Conservation (phyloP, 1,140 invertebrate species). For the Ganaspis sp. region DNA sequence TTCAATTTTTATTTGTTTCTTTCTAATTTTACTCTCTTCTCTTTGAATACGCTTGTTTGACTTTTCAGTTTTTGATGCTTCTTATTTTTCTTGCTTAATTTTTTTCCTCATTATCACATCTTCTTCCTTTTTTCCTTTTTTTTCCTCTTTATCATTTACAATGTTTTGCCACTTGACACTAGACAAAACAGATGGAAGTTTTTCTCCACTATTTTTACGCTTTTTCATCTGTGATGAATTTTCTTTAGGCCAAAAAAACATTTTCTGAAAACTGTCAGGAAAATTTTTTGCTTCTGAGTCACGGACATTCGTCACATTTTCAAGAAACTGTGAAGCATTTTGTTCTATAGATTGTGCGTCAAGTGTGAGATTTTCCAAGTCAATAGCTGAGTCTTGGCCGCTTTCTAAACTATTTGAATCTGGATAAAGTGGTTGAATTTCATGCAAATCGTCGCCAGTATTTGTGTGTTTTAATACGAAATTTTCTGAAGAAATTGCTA, state of each 20-base stretch:
- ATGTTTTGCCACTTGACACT: neutral
- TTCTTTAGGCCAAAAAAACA: neutral
- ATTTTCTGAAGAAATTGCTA: no score
- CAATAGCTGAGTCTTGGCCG: no score
- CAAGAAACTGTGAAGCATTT: neutral
- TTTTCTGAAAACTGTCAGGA: neutral
- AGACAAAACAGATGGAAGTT: slow-evolving; percentile 13
- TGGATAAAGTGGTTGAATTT: no score
- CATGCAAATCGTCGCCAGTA: no score
- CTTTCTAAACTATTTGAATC: no score
- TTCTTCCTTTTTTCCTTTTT: neutral
- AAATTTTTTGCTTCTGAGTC: neutral
- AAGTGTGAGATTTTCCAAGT: neutral
- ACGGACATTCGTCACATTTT: neutral
- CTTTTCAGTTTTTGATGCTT: slow-evolving; percentile 4
- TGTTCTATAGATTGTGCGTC: neutral
- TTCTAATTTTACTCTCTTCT: neutral
- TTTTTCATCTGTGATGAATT: neutral
- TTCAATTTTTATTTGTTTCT: neutral
- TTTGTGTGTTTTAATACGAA: no score
- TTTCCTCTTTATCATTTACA: neutral
- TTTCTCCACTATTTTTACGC: neutral
- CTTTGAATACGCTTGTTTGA: neutral
- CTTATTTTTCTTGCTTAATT: neutral
- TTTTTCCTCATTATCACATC: neutral